Base-by-base conservation (phyloP, 1,140 invertebrate genomes). In the Drosophila pectinifera region DNA sequence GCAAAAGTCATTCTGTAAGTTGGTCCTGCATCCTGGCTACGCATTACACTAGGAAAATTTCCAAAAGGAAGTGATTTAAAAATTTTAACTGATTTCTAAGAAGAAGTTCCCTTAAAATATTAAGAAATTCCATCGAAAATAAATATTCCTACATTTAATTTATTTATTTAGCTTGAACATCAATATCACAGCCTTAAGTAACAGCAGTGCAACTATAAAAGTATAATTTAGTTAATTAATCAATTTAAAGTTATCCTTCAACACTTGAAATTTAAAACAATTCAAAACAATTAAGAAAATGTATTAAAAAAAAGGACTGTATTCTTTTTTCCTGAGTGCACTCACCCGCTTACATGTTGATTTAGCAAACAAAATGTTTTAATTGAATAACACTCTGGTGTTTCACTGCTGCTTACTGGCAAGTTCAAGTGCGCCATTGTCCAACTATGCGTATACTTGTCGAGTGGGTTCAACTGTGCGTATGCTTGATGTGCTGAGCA, bases 281-380 rank as follows among this genome's bases (percentile, higher is more conserved):
- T n/a, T n/a, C n/a, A n/a, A n/a, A n/a, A n/a, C n/a, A n/a, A n/a
- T n/a, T n/a, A n/a, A n/a, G n/a, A n/a, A n/a, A n/a, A n/a, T n/a
- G n/a, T n/a, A n/a, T n/a, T n/a, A n/a, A n/a, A n/a, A n/a, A n/a
- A n/a, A n/a, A n/a, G n/a, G n/a, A n/a, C n/a, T n/a, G n/a, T n/a
- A n/a, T n/a, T n/a, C 7, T 5, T 20, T 51, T 51, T 36, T 4
- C 6, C 28, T 20, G 1, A 51, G 49, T 55, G 24, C 26, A 62
- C 18, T 38, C 42, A 34, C 41, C 16, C 41, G 55, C 64, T 59
- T 57, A 82, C 73, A 86, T 88, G 83, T 86, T 88, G 79, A 88
- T 83, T 88, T 88, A 61, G 83, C 83, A 88, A 86, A 79, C 83
- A 82, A 88, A 82, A 65, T 79, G 79, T 83, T 86, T 86, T 86